Base-by-base conservation (phyloP, 2,113 vertebrate genomes). In the Chitala chitala region DNA sequence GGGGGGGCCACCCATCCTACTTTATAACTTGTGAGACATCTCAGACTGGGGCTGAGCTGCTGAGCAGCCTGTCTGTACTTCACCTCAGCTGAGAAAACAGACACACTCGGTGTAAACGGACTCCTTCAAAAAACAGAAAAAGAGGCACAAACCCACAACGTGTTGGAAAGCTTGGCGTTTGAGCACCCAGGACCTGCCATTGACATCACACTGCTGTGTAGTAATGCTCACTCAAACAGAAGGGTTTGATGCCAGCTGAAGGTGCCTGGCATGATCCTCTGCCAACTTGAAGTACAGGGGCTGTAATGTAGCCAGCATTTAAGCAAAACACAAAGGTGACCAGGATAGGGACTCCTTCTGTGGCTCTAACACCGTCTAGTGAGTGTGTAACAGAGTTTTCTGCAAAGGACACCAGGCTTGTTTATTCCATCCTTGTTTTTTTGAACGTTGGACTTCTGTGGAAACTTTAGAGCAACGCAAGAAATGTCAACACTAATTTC, bases 311-410 rank as follows among this genome's bases (percentile, higher is more conserved):
- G 71, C 50, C 5, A 26, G 44, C 1, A 55, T 8, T 50, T 42
- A 40, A 33, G 10, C 13, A 5, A 13, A 51, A 53, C 50, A 50
- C 53, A 6, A 20, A 51, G 38, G 50, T 15, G 70, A 69, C 10
- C 24, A 48, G 63, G 63, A 78, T 73, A 75, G 75, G n/a, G 66
- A 53, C 38, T 75, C 40, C 51, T 51, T 55, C 56, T 31, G 44
- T 69, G 74, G 48, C 22, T 20, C 13, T 38, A 63, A 63, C 17
- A 29, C 59, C 38, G 59, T 63, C 31, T 63, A 63, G 29, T 36
- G 59, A 9, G 15, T 17, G 20, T 12, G 33, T 63, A 63, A 20
- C 31, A 63, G 44, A 6, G 44, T 46, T 46, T n/a, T n/a, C n/a
- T n/a, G n/a, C n/a, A n/a, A n/a, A n/a, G n/a, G n/a, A n/a, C n/a